Percentiles rank a stretch among this genome's conserved stretches.
Evolutionary conservation across 2,797 vertebrate species (phyloP).

Genomic region (Lutjanus campechanus): DNA sequence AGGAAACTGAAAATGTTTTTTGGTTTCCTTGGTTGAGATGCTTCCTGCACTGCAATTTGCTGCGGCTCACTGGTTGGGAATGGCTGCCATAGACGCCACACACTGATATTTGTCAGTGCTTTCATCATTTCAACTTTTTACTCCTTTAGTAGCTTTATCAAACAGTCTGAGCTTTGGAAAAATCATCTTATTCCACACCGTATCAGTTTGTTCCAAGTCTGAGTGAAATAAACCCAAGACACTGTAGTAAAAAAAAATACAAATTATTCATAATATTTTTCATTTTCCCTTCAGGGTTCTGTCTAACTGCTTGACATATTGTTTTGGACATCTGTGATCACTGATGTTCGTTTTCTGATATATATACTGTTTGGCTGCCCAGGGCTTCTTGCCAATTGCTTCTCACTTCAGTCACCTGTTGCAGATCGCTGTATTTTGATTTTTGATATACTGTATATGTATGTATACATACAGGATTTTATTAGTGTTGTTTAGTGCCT

Average conservation of each 20-base stretch:
- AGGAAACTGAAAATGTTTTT: no score
- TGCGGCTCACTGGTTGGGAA: no score
- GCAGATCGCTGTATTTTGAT: not conserved
- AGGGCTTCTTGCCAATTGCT: not conserved
- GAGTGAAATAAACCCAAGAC: not conserved
- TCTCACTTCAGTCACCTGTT: not conserved
- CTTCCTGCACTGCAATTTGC: no score
- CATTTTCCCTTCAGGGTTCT: not conserved
- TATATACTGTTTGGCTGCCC: not conserved
- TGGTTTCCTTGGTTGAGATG: no score
- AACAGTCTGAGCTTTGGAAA: not conserved
- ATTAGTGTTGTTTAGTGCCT: not conserved
- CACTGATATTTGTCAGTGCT: not conserved
- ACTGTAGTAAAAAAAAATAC: not conserved
- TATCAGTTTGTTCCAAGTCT: not conserved
- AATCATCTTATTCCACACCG: no score
- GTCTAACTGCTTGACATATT: not conserved
- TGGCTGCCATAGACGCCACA: not conserved
- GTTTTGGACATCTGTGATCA: not conserved
- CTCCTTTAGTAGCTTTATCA: not conserved
- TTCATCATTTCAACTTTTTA: not conserved
- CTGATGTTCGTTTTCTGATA: not conserved
- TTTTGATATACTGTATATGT: not conserved
- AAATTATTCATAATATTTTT: not conserved
- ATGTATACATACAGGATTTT: not conserved